phyloP scores from a whole-genome alignment of 2,113 vertebrate species.

The Antennarius striatus region DNA sequence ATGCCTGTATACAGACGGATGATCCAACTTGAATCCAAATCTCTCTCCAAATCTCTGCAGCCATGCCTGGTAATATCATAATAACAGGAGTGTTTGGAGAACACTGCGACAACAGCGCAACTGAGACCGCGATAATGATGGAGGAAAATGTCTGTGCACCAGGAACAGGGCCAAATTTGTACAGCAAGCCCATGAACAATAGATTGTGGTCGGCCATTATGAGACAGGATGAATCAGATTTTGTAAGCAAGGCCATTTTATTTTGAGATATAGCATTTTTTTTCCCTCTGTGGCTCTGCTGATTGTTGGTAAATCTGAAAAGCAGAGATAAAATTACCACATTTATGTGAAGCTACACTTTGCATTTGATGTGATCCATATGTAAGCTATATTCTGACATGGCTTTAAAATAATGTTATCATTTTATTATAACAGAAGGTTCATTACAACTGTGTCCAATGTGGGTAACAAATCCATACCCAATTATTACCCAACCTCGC shows the following conservation, averaged over 20 bases:
- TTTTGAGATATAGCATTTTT: constrained; percentile 9
- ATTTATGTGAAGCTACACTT: constrained; percentile 1
- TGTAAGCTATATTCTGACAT: background rate
- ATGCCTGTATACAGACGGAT: constrained; percentile 47
- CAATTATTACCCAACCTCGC: background rate
- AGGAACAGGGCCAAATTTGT: constrained; percentile 16
- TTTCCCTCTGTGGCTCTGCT: background rate
- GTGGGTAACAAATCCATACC: background rate
- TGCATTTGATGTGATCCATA: background rate
- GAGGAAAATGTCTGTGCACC: constrained; percentile 30
- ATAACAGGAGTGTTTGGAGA: constrained; percentile 53
- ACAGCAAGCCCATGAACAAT: constrained; percentile 8
- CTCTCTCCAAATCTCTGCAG: constrained; percentile 47
- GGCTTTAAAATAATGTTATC: background rate
- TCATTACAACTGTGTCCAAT: background rate
- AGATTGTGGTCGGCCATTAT: constrained; percentile 12
- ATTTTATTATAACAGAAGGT: background rate
- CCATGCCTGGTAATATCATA: constrained; percentile 40
- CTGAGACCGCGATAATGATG: constrained; percentile 18
- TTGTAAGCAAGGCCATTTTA: constrained; percentile 28
- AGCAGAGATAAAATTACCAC: background rate
- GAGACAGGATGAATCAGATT: constrained; percentile 18
- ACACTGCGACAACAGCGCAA: constrained; percentile 11
- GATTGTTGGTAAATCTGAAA: background rate
- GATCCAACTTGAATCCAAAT: constrained; percentile 56